Evolutionary conservation across 2,113 vertebrate genomes (phyloP), one percentile per base, ranked within the genome.

Genomic region (Alethe diademata): DNA sequence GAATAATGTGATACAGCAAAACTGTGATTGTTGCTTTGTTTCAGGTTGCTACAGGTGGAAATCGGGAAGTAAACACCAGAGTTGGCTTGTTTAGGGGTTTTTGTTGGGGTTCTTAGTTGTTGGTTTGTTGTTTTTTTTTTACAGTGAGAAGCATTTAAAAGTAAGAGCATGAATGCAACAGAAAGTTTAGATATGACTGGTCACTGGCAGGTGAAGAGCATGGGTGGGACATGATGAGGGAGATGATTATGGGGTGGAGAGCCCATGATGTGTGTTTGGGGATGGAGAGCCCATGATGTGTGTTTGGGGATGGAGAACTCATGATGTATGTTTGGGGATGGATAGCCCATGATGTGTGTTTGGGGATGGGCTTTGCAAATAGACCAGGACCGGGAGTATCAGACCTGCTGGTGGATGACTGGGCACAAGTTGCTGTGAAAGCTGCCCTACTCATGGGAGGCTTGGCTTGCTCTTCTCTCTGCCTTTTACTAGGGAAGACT

Each of bases 21-120:
- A 56, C 64, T 42, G 4, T 13, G 78, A 88, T 47, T 94, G 85
- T 67, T 85, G 80, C 90, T 96, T 96, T 93, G 90, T 96, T 94
- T 88, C 54, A 5, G 5, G 2, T 78, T 92, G 83, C 86, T 95
- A 47, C 92, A 95, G 88, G 95, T 94, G 94, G 88, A 93, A 94
- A 65, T 93, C 1, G 0, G 91, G 89, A 81, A 85, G 73, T 86
- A 85, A 95, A 92, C 94, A 89, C 20, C 15, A 79, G 67, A 79
- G 75, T 12, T 86, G 47, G 31, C 56, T 86, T 56, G 19, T 74
- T 80, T 43, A 11, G 14, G 70, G 19, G 8, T 6, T 58, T 78
- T 85, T 73, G 25, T 23, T 48, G 29, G 40, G 31, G 5, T 14
- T 53, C 36, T 14, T 22, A 3, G 3, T 65, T 43, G 17, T 53